These are phyloP conservation scores for Xiphorhynchus elegans DNA, from an alignment of 2,113 vertebrate genomes.

Conservation along the genomic window DNA sequence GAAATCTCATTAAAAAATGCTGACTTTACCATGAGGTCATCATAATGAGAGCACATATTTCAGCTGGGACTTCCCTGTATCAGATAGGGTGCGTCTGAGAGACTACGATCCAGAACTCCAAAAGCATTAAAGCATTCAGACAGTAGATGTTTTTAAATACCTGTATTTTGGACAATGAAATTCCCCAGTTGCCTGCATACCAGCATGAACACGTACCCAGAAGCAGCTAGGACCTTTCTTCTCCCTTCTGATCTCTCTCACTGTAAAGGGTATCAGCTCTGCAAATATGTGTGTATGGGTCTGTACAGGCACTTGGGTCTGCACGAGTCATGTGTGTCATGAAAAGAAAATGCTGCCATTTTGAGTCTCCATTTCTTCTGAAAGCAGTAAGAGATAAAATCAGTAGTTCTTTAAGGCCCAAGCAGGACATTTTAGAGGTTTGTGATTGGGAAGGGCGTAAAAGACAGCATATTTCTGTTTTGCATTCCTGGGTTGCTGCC, in stretches of 20 bases:
- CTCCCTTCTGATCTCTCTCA: not conserved
- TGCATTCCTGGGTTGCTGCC: not conserved
- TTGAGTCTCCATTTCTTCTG: not conserved
- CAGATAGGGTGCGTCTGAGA: not conserved
- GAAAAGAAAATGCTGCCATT: not conserved
- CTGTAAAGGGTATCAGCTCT: not conserved
- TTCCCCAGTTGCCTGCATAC: not conserved
- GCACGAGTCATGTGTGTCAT: not conserved
- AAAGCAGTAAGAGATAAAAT: not conserved
- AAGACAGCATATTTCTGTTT: not conserved
- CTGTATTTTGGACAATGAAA: not conserved
- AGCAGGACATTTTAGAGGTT: not conserved
- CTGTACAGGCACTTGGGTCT: not conserved
- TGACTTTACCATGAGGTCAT: conserved; percentile 21
- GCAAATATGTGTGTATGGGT: not conserved
- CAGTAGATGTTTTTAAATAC: not conserved
- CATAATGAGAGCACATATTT: not conserved
- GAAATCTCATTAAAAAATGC: conserved; percentile 10
- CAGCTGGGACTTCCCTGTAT: not conserved
- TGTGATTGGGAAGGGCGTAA: not conserved
- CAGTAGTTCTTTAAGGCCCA: not conserved
- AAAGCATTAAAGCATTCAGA: not conserved
- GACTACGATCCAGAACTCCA: not conserved
- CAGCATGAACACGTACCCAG: rapidly evolving
- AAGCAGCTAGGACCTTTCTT: not conserved